Evolutionary conservation across 2,888 invertebrate genomes (phyloP), one percentile per base, ranked within the genome.

Genomic region (Baccha elongata): DNA sequence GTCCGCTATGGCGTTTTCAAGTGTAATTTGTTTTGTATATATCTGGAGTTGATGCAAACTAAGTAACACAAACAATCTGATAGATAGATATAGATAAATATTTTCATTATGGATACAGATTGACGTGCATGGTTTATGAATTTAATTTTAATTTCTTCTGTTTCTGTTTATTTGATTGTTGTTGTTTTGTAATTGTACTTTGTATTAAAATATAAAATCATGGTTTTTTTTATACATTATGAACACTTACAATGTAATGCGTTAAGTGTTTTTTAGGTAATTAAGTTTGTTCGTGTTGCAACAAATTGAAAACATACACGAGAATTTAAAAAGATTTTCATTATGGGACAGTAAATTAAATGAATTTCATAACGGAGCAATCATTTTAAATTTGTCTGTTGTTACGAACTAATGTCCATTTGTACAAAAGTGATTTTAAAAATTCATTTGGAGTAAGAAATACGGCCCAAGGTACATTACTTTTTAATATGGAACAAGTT

Each of bases 1-100:
- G 73, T 74, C 40, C 73, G 84, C 58, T 76, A 75, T 62, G 48
- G 52, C 58, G 48, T 73, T 79, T 79, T 80, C 68, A 68, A 75
- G 75, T 71, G 50, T 60, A 76, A 71, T 83, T 83, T 76, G 76
- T 73, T 69, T 64, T 29, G 26, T 64, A 37, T 32, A 62, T 53
- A 71, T 76, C 64, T 58, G 37, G n/a, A 35, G 40, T 60, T 48
- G 42, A 69, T 68, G 69, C 55, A 13, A 55, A 68, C 42, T 35
- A 69, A n/a, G 26, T 21, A 52, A 35, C 50, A 52, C 15, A 32
- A 52, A 32, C 15, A 32, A 32, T 52, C 11, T 8, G 17, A 60
- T 44, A 44, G 42, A 60, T 40, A 40, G 13, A n/a, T 4, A 7
- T 21, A 55, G 37, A 55, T 23, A 37, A 37, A 55, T 55, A 55